Evolutionary conservation across 2,113 vertebrate species (phyloP), one percentile per base, ranked within the genome.

Genomic region (Pyrgilauda ruficollis): DNA sequence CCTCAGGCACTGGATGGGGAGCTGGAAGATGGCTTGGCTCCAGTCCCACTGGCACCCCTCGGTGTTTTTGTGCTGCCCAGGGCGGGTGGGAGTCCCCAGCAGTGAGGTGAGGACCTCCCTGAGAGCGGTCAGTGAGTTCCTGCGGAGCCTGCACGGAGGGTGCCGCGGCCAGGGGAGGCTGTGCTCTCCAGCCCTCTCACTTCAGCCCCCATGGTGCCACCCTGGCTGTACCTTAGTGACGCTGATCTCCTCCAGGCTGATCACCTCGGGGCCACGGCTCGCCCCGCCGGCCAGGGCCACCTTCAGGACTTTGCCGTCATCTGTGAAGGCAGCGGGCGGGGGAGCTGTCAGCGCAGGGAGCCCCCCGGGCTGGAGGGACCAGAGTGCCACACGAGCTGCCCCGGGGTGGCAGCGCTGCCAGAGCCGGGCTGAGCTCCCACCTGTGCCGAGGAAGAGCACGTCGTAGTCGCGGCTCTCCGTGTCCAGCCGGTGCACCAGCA

Each of bases 401-500:
- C 9, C 5, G 44, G 0, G 53, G 5, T 7, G 27, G 15, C 70
- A 21, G 76, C 9, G 0, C 22, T 28, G 31, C 22, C 74, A 4
- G 46, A 15, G 50, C 73, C 0, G 39, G 26, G 52, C 1, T 1
- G n/a, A 35, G 41, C 9, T 43, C 97, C 87, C 96, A 99, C 99
- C 98, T 97, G 99, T 98, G n/a, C 98, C 98, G 16, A 99, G 98
- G 97, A 98, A 98, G 6, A 99, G 91, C 33, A 99, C 90, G 5
- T 98, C 98, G 20, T 98, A 97, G 4, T 95, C 95, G 15, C 98
- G 97, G 22, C 97, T 97, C 83, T 98, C 98, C 0, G 66, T 75
- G 18, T 98, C 98, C 97, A 99, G 97, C 50, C 98, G 59, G 96
- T 99, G 98, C 94, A 98, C 99, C 13, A 99, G 97, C 35, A 99